Percentiles rank a stretch among this genome's conserved stretches.
These are phyloP conservation scores for Dipodomys spectabilis DNA, from an alignment of 2,113 vertebrate species.

Conservation along the genomic window DNA sequence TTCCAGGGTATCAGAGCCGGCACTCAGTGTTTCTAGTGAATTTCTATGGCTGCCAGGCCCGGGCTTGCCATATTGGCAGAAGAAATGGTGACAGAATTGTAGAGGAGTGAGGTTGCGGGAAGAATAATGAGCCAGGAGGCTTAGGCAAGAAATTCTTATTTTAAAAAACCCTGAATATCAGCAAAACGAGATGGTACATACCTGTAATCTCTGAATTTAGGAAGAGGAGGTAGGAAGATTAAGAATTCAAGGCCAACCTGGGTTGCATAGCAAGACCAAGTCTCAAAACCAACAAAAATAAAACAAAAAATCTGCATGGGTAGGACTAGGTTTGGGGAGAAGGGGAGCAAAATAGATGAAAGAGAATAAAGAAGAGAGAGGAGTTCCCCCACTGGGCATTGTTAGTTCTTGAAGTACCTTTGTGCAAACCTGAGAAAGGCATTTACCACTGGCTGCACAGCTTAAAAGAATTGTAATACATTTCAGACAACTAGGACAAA, in stretches of 20 bases:
- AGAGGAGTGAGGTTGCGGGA: slow-evolving; percentile 24
- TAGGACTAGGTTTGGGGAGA: neutral
- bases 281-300: neutral
- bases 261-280: neutral
- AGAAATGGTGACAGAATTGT: neutral
- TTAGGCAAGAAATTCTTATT: neutral
- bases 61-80: neutral
- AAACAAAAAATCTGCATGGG: neutral
- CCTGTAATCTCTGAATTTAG: no score
- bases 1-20: slow-evolving; percentile 27
- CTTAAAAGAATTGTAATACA: neutral
- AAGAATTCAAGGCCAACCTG: no score
- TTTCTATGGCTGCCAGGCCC: neutral
- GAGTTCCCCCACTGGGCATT: neutral
- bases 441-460: neutral
- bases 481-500: neutral
- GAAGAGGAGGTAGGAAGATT: no score
- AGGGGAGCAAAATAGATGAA: neutral
- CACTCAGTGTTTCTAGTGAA: neutral
- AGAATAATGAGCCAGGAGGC: slow-evolving; percentile 5
- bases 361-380: neutral
- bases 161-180: neutral
- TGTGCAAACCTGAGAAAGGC: neutral
- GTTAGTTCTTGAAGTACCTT: neutral
- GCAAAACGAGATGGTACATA: no score